Evolutionary conservation across 2,888 invertebrate species (phyloP).

Genomic region (Blomia tropicalis): DNA sequence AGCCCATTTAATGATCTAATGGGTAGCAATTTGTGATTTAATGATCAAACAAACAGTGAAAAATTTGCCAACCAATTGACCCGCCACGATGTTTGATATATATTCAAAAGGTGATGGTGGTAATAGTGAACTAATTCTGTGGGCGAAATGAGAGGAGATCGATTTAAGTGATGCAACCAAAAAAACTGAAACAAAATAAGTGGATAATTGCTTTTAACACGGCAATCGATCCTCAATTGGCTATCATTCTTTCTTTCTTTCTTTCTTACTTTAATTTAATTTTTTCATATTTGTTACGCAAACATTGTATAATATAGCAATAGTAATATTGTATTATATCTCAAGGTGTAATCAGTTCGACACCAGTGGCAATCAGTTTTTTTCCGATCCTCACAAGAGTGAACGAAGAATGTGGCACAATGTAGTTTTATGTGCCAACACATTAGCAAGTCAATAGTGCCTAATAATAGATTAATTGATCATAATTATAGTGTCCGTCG

Average conservation of each 20-base stretch:
- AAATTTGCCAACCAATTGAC: background rate
- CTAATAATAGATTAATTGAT: background rate
- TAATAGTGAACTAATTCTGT: constrained; percentile 1
- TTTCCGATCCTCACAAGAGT: background rate
- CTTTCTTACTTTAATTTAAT: no score
- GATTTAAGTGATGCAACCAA: background rate
- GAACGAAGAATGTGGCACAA: background rate
- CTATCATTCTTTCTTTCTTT: no score
- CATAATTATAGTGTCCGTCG: constrained; percentile 8
- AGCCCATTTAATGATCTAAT: constrained; percentile 7
- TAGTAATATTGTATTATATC: no score
- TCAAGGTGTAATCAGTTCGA: no score
- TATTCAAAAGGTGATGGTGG: no score
- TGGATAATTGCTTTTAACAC: background rate
- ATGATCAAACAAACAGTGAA: constrained; percentile 5
- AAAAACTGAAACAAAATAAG: background rate
- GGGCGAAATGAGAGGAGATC: background rate
- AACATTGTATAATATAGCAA: background rate
- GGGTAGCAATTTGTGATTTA: background rate
- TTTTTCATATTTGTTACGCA: no score
- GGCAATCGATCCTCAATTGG: no score
- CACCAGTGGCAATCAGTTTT: no score
- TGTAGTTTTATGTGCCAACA: background rate
- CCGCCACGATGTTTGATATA: no score
- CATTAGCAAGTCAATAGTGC: constrained; percentile 8